Evolutionary conservation across 2,113 vertebrate genomes (phyloP).

Genomic region (Labrus mixtus): DNA sequence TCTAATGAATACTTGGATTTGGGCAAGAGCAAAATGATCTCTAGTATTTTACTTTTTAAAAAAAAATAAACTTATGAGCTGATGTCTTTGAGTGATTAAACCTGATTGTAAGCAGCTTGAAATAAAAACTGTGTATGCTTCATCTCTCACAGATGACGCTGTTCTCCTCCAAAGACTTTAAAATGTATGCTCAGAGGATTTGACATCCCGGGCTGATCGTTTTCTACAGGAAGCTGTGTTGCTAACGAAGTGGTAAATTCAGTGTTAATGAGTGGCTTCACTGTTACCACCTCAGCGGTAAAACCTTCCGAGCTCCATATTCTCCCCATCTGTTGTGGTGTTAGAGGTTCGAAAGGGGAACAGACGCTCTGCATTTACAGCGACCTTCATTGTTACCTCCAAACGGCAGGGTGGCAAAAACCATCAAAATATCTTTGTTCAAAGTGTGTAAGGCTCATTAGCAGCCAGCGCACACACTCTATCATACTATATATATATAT

Average conservation of each 20-base stretch:
- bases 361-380: slow-evolving; percentile 95
- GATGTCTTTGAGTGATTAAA: neutral
- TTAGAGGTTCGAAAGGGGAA: slow-evolving; percentile 92
- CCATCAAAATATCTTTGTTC: slow-evolving; percentile 84
- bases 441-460: slow-evolving; percentile 88
- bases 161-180: slow-evolving; percentile 66
- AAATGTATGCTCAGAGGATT: slow-evolving; percentile 86
- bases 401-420: slow-evolving; percentile 90
- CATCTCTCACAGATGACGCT: slow-evolving; percentile 19
- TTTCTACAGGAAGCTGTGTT: slow-evolving; percentile 96
- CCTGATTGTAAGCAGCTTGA: neutral
- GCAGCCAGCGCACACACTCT: slow-evolving; percentile 80
- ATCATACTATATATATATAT: slow-evolving; percentile 54
- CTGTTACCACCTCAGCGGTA: slow-evolving; percentile 98
- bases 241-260: slow-evolving; percentile 99
- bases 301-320: slow-evolving; percentile 93
- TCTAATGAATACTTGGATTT: neutral
- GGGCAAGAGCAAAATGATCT: neutral
- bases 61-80: neutral
- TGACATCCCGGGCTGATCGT: slow-evolving; percentile 89
- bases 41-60: neutral
- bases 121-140: slow-evolving; percentile 21
- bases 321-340: slow-evolving; percentile 98
- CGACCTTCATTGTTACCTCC: slow-evolving; percentile 85
- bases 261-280: slow-evolving; percentile 99